Evolutionary conservation across 2,113 vertebrate species (phyloP).

Genomic region (Semicossyphus pulcher): DNA sequence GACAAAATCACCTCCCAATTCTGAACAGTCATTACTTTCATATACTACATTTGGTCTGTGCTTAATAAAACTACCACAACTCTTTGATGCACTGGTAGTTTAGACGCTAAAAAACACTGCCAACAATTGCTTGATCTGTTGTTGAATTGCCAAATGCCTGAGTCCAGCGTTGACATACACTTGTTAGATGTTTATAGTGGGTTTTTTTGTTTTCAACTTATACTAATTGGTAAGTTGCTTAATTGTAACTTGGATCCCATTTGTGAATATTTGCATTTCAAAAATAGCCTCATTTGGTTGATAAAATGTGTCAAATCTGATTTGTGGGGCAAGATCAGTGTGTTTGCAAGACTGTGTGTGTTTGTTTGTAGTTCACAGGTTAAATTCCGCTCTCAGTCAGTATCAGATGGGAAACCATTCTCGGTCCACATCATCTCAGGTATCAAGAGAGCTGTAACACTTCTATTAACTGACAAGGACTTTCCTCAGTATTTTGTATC

Average conservation of each 20-base stretch:
- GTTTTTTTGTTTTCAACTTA: no score
- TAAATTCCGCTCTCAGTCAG: constrained; percentile 70
- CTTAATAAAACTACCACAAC: no score
- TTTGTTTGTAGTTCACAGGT: constrained; percentile 78
- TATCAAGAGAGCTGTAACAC: constrained; percentile 56
- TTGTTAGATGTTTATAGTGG: no score
- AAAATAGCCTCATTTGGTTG: neutral
- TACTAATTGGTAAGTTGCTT: no score
- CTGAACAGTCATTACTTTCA: no score
- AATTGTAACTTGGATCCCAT: neutral
- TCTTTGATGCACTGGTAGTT: no score
- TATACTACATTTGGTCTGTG: no score
- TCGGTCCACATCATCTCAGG: constrained; percentile 74
- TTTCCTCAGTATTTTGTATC: neutral
- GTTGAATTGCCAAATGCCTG: no score
- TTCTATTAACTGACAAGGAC: neutral
- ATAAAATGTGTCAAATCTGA: neutral
- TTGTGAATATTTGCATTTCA: neutral
- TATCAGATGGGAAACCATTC: constrained; percentile 65
- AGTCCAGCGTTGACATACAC: no score
- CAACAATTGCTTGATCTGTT: no score
- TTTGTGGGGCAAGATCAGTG: neutral
- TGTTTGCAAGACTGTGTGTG: constrained; percentile 17
- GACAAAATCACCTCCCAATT: no score
- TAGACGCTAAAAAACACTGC: no score